Conservation (phyloP, 2,888 invertebrate species). For the Amblyjoppa fuscipennis region DNA sequence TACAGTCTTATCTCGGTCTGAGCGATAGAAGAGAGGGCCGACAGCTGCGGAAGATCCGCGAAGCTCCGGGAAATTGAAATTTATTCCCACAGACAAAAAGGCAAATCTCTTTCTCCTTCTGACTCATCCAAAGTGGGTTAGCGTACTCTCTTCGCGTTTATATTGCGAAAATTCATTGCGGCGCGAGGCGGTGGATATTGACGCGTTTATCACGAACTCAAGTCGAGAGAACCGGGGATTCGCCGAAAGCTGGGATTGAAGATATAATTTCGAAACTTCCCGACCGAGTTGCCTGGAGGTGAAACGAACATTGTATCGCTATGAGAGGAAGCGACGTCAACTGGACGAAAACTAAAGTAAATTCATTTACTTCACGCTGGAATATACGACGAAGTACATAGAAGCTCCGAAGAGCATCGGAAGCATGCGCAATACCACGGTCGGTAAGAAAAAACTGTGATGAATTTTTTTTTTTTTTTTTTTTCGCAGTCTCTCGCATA, state of each 20-base stretch:
- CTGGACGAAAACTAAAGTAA: neutral
- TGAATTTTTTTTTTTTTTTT: too few species aligned
- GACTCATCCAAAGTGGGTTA: constrained; percentile 21
- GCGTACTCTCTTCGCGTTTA: constrained; percentile 2
- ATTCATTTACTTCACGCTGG: neutral
- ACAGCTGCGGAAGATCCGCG: neutral
- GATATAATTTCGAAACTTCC: neutral
- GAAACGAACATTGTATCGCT: neutral
- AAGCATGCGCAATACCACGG: too few species aligned
- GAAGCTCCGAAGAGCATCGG: too few species aligned
- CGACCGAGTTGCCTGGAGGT: neutral
- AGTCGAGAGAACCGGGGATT: neutral
- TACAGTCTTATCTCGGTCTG: constrained; percentile 19
- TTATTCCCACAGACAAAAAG: constrained; percentile 34
- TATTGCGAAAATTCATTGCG: neutral
- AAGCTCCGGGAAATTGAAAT: constrained; percentile 46
- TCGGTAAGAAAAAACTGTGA: too few species aligned
- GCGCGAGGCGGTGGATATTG: neutral
- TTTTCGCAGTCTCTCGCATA: too few species aligned
- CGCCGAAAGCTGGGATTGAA: neutral
- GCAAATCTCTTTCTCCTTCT: neutral
- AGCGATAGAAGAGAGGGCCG: neutral
- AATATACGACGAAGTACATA: neutral
- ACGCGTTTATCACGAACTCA: neutral
- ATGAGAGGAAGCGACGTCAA: neutral